phyloP scores from a whole-genome alignment of 2,888 invertebrate species.

The Trilocha varians region DNA sequence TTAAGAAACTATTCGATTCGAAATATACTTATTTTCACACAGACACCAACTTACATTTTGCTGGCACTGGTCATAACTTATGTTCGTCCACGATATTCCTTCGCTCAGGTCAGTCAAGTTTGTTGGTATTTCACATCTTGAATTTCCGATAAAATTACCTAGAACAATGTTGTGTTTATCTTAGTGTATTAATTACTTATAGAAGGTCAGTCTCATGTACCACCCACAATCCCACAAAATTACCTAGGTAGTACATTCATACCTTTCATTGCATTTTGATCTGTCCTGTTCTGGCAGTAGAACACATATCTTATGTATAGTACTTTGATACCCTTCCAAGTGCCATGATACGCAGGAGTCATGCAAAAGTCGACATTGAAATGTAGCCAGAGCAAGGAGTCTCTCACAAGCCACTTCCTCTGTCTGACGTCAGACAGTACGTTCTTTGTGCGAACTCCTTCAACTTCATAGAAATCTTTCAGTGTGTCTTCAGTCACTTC shows the following conservation, averaged over 20 bases:
- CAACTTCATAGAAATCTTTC: slow-evolving; percentile 22
- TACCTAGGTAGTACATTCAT: slow-evolving; percentile 44
- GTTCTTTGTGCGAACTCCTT: slow-evolving; percentile 22
- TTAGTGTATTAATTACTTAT: too few species aligned
- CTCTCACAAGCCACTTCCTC: slow-evolving; percentile 44
- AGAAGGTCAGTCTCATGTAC: too few species aligned
- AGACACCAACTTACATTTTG: too few species aligned
- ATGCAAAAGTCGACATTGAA: slow-evolving; percentile 34
- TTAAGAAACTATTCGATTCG: too few species aligned
- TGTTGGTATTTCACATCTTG: too few species aligned
- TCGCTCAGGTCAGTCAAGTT: too few species aligned
- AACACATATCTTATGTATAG: slow-evolving; percentile 41
- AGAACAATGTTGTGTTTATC: too few species aligned
- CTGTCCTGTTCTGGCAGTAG: slow-evolving; percentile 31
- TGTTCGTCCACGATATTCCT: too few species aligned
- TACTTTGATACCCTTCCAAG: slow-evolving; percentile 39
- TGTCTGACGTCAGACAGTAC: slow-evolving; percentile 30
- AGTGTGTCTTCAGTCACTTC: slow-evolving; percentile 21
- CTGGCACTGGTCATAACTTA: too few species aligned
- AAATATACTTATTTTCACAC: too few species aligned
- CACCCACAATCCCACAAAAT: too few species aligned
- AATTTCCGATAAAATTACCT: too few species aligned
- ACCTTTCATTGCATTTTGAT: slow-evolving; percentile 9
- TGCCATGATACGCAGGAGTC: slow-evolving; percentile 33
- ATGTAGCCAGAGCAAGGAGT: slow-evolving; percentile 39